Evolutionary conservation across 2,888 invertebrate species (phyloP), one percentile per base, ranked within the genome.

Genomic region (Venustoraphidia nigricollis): DNA sequence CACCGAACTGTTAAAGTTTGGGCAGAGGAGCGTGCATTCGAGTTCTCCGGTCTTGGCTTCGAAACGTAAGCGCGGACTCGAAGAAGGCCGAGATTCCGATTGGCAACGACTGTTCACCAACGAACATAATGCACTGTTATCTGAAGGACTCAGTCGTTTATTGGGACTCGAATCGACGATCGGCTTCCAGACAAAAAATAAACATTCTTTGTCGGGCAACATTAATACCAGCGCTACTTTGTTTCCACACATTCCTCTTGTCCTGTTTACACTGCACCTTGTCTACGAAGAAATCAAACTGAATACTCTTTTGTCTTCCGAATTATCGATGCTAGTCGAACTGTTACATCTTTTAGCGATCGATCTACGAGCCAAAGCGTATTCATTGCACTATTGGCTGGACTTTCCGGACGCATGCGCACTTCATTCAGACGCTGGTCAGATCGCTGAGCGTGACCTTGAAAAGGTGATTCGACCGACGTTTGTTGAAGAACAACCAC

Each of bases 221-320:
- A 74, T 84, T 50, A 81, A 83, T 57, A 64, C 72, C 0, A 77
- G 76, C 51, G 76, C 85, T 0, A 62, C 79, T 1, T 66, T 93
- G 2, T 91, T 87, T 57, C 74, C 79, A 0, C 79, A 83, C 56
- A 75, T 87, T 10, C 75, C 85, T 8, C 72, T 84, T 46, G 73
- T 93, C 35, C 72, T 92, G 49, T 89, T 81, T 61, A 75, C 85
- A 0, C 70, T 95, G 36, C 95, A 95, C 68, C 69, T 95, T 35
- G 72, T 93, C 0, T 94, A 94, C 59, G 94, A 95, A 72, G 93
- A 94, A 60, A 70, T 90, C 5, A 94, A 94, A 62, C 64, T 94
- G 48, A 85, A 90, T 58, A 74, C 77, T 0, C 67, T 86, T 0
- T 67, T 84, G 54, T 73, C 75, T 43, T 78, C 78, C 48, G 79